These are phyloP conservation scores for Tanaodytes sp. DNA, from an alignment of 2,888 invertebrate species.

Conservation along the genomic window DNA sequence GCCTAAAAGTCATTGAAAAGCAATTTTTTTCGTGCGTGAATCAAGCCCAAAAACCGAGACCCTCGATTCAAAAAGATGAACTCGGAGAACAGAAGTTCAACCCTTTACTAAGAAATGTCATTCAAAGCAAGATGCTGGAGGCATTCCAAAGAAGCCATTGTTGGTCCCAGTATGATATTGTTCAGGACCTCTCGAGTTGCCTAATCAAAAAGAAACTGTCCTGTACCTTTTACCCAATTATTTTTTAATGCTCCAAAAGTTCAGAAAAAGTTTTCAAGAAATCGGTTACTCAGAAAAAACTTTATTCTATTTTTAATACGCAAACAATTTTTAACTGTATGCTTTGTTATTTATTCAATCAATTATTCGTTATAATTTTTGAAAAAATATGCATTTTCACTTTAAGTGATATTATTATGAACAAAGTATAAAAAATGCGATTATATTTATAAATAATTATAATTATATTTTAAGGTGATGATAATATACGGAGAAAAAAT, in stretches of 20 bases:
- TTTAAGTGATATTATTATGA: no score
- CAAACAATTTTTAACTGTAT: no score
- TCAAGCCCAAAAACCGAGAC: constrained; percentile 11
- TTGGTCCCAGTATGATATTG: constrained; percentile 7
- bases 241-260: constrained; percentile 6
- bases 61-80: constrained; percentile 9
- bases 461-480: no score
- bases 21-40: constrained; percentile 9
- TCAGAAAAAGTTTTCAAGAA: not conserved
- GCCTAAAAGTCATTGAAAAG: constrained; percentile 13
- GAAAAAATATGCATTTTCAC: no score
- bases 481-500: no score
- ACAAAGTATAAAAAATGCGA: no score
- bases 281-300: no score
- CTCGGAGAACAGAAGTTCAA: constrained; percentile 24
- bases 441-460: no score
- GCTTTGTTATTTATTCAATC: no score
- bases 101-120: constrained; percentile 33
- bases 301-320: no score
- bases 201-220: constrained; percentile 25
- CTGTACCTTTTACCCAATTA: constrained; percentile 10
- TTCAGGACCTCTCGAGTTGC: constrained; percentile 17
- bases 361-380: no score
- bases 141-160: constrained; percentile 23
- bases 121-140: constrained; percentile 26